phyloP scores from a whole-genome alignment of 35 echinoderm and acorn worm genomes.

The Amphiura filiformis region DNA sequence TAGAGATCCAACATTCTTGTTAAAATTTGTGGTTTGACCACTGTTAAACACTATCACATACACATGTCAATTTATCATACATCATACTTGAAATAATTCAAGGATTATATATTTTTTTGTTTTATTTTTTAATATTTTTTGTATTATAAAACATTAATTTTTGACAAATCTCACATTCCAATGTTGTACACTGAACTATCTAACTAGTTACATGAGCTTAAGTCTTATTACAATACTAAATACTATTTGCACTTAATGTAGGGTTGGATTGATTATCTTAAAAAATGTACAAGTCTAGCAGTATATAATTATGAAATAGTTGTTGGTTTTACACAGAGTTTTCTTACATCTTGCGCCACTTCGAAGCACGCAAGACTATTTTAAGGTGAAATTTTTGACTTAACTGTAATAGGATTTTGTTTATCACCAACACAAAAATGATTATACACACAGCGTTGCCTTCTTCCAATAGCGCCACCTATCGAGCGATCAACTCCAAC shows the following conservation, averaged over 20 bases:
- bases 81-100: background rate
- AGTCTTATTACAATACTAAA: constrained; percentile 4
- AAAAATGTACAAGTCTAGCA: constrained; percentile 3
- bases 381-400: too few species aligned
- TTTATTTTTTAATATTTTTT: background rate
- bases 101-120: background rate
- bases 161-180: background rate
- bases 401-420: too few species aligned
- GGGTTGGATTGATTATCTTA: background rate
- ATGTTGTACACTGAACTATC: background rate
- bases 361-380: too few species aligned
- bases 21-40: background rate
- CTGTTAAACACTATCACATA: background rate
- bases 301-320: background rate
- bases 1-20: too few species aligned
- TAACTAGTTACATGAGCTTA: background rate
- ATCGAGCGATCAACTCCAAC: too few species aligned
- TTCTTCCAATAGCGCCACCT: too few species aligned
- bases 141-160: background rate
- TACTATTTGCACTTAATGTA: constrained; percentile 7
- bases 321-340: too few species aligned
- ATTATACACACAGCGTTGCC: too few species aligned
- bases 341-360: too few species aligned
- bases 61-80: background rate
- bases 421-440: too few species aligned